Evolutionary conservation across 2,797 vertebrate species (phyloP).

Genomic region (Vultur gryphus): DNA sequence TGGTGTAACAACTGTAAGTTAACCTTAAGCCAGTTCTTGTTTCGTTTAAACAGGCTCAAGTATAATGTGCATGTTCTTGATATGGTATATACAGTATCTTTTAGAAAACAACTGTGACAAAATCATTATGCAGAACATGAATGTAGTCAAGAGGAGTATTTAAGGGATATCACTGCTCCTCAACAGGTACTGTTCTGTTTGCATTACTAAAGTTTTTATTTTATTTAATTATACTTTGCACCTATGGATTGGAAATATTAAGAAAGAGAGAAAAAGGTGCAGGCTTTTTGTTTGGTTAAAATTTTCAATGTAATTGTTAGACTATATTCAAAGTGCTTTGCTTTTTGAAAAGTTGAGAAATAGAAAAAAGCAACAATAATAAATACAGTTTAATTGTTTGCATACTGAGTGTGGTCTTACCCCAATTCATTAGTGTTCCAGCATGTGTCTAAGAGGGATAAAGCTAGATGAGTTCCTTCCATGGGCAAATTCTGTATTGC

Average conservation of each 20-base stretch:
- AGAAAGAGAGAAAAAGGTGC: neutral
- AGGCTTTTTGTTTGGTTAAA: neutral
- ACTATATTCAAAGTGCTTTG: neutral
- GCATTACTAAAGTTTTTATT: neutral
- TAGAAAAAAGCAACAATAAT: neutral
- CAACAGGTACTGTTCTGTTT: neutral
- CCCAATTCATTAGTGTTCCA: neutral
- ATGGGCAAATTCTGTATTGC: neutral
- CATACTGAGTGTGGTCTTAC: neutral
- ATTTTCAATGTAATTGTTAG: neutral
- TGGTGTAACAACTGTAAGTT: neutral
- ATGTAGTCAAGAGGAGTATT: neutral
- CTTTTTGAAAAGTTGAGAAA: neutral
- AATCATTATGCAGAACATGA: neutral
- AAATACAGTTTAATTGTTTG: neutral
- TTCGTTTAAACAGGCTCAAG: slow-evolving; percentile 5
- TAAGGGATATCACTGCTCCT: neutral
- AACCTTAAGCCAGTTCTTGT: slow-evolving; percentile 21
- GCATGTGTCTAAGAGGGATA: neutral
- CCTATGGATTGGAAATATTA: neutral
- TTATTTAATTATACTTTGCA: neutral
- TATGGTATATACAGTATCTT: neutral
- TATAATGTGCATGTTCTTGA: neutral
- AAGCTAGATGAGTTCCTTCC: neutral
- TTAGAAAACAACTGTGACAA: neutral